Conservation (phyloP, 2,888 invertebrate genomes). For the Philopedon plagiatum region DNA sequence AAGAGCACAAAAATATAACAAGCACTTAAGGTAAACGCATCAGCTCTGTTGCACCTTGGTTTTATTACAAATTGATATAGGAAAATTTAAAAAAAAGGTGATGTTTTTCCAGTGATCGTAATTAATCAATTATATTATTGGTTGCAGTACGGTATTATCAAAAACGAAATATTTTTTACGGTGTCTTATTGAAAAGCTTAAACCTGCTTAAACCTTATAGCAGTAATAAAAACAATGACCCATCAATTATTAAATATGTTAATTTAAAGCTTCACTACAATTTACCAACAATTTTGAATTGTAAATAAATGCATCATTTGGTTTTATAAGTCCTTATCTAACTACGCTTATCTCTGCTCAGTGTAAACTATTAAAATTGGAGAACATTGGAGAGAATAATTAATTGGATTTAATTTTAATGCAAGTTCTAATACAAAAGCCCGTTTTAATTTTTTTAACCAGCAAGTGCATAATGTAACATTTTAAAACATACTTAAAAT, state of each 20-base stretch:
- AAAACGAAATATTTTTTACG: too few relatives aligned
- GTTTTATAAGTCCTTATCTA: conserved; percentile 3
- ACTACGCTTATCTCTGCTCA: neutral
- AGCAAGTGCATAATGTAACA: too few relatives aligned
- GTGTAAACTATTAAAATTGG: too few relatives aligned
- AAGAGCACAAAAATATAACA: neutral
- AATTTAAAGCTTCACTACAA: neutral
- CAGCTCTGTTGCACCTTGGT: neutral
- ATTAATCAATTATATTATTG: neutral
- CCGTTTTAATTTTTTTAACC: too few relatives aligned
- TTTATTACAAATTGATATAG: neutral
- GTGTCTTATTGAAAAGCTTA: too few relatives aligned
- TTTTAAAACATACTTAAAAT: too few relatives aligned
- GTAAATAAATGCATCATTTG: neutral
- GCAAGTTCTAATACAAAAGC: too few relatives aligned
- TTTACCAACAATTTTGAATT: neutral
- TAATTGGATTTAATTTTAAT: too few relatives aligned
- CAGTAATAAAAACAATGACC: too few relatives aligned
- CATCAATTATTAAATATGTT: too few relatives aligned
- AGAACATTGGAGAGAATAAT: too few relatives aligned
- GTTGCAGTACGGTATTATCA: neutral
- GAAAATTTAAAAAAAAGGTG: neutral
- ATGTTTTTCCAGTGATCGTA: neutral
- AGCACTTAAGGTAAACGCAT: neutral
- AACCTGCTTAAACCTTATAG: too few relatives aligned